Base-by-base conservation (phyloP, 2,113 vertebrate species). In the Syrmaticus mikado region DNA sequence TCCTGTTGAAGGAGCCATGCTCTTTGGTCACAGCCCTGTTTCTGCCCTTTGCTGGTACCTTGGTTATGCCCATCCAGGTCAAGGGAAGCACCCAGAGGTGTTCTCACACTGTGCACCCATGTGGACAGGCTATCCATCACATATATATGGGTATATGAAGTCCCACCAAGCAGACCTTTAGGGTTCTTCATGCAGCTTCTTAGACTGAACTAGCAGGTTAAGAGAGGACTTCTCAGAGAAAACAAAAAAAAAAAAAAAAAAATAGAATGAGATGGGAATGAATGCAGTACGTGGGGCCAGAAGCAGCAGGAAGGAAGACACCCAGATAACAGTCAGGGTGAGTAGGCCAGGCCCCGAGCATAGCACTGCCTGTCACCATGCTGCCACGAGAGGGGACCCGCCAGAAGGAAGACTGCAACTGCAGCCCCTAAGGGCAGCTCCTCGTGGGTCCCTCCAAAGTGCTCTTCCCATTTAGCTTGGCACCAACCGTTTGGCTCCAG, bases 31-130 rank as follows among this genome's bases (percentile, higher is more conserved):
- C 15, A 91, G 57, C 11, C 16, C 25, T 0, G 0, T 34, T 67
- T 38, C 60, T 74, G 61, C 19, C 61, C 57, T 75, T 74, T 22
- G 22, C 57, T 36, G 48, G 20, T n/a, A 79, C 11, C 58, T 78
- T 8, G 43, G 83, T 25, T 5, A 14, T 48, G 38, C 46, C 45
- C 3, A 1, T 25, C 28, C 62, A 76, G 38, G 28, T 62, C 55
- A 41, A 55, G 55, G 8, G 38, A 8, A 32, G 46, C 41, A 38
- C 41, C 55, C 0, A 0, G 22, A 53, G 45, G 50, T 45, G 43
- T 27, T 60, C 64, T 64, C 2, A 1, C 9, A 55, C 40, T 25
- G 8, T 0, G 6, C 0, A 0, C 13, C 20, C 57, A 70, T 0
- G 2, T 0, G 0, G 50, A 48, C 27, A 48, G 67, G 38, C 32